Evolutionary conservation across 2,797 vertebrate species (phyloP), one percentile per base, ranked within the genome.

Genomic region (Gymnoscopelus braueri): DNA sequence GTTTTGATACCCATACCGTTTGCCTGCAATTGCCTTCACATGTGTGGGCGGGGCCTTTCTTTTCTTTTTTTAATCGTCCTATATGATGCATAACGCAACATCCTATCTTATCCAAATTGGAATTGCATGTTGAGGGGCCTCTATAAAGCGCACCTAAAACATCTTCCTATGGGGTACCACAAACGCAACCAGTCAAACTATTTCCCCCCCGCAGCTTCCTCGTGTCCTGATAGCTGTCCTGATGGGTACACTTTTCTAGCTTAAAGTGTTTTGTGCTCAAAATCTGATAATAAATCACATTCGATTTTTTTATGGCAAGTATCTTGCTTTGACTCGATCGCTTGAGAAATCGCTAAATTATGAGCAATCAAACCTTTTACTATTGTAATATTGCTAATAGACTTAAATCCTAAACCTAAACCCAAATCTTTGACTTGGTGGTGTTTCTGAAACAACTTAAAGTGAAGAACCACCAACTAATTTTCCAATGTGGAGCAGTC

Each of bases 381-480:
- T 70, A 49, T 35, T 74, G 65, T 75, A 68, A 59, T 53, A 67
- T 65, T 68, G 71, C 39, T 13, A 50, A 57, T 73, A 35, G 47
- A 75, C 68, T 60, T 5, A 35, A 5, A 35, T 35, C 5, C 5
- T 35, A 35, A 35, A 35, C 32, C 4, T 35, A 35, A 10, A 69
- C 65, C 67, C 54, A 48, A 70, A 69, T 66, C 63, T 12, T 70
- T 70, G 67, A 24, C 15, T 53, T 53, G 63, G 63, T 61, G 77
- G 84, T 79, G 83, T 85, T 82, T 63, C 72, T 63, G 69, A 67
- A 73, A 73, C 67, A 76, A 78, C 49, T 70, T 59, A 81, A 53
- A 64, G 15, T 14, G n/a, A 55, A 85, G 57, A 69, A 85, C 67
- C 48, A 26, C 71, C 52, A 71, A 10, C 47, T 74, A 67, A 84